phyloP scores from a whole-genome alignment of 2,888 invertebrate species.

The Bellardia pandia region DNA sequence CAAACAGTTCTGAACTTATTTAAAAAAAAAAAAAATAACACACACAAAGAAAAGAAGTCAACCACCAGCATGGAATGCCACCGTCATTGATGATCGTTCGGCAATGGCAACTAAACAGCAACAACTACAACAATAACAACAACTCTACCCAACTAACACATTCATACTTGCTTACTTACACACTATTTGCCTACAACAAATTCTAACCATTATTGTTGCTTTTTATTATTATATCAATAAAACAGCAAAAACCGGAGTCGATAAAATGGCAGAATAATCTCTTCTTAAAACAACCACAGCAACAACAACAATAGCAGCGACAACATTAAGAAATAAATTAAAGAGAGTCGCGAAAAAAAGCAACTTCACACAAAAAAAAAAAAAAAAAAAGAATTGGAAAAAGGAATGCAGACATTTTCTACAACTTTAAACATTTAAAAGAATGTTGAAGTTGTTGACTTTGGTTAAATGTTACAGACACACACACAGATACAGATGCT shows the following conservation, averaged over 20 bases:
- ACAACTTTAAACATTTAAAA: conserved; percentile 57
- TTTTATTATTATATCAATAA: conserved; percentile 31
- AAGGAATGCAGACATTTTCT: conserved; percentile 71
- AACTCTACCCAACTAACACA: neutral
- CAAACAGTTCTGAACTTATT: conserved; percentile 33
- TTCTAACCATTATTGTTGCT: conserved; percentile 35
- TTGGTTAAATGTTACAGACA: conserved; percentile 57
- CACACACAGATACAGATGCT: neutral
- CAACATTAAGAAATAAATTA: conserved; percentile 24
- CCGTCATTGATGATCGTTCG: conserved; percentile 74
- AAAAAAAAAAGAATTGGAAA: conserved; percentile 19
- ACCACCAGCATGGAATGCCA: conserved; percentile 82
- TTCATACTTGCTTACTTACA: neutral
- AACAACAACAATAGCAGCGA: conserved; percentile 17
- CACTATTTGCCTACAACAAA: conserved; percentile 66
- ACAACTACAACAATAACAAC: conserved; percentile 11
- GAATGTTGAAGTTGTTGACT: conserved; percentile 72
- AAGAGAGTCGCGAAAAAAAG: conserved; percentile 51
- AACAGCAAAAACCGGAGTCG: conserved; percentile 49
- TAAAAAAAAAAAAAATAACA: conserved; percentile 66
- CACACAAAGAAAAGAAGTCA: conserved; percentile 80
- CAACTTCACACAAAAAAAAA: neutral
- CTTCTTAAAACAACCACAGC: neutral
- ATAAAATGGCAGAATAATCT: conserved; percentile 40
- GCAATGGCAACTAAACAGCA: conserved; percentile 60